Evolutionary conservation across 2,797 vertebrate species (phyloP).

Genomic region (Adrianichthys oophorus): DNA sequence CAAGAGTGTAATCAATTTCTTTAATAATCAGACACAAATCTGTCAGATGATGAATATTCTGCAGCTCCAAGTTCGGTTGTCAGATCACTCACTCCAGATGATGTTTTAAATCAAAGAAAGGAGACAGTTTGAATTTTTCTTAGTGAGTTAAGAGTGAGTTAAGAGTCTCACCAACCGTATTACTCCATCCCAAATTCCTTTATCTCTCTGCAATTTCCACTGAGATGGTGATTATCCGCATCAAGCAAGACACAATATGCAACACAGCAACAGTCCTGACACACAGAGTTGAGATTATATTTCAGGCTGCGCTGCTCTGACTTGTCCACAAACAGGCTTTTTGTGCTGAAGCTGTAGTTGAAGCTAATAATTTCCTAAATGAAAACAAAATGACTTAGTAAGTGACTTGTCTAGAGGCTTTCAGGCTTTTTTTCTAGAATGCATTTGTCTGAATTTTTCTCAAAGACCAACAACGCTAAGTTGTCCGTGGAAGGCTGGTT

Average conservation of each 20-base stretch:
- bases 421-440: not conserved
- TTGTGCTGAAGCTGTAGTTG: conserved; percentile 23
- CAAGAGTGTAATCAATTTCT: no score
- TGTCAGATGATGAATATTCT: not conserved
- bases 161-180: conserved; percentile 34
- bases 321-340: conserved; percentile 51
- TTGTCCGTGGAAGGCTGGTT: conserved; percentile 39
- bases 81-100: conserved; percentile 18
- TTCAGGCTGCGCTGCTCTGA: conserved; percentile 51
- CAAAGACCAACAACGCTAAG: no score
- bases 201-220: conserved; percentile 59
- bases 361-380: conserved; percentile 17
- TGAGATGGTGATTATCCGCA: conserved; percentile 61
- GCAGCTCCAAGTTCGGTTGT: conserved; percentile 10
- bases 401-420: conserved; percentile 23
- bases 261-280: conserved; percentile 63
- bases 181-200: conserved; percentile 59
- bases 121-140: conserved; percentile 20
- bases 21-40: not conserved
- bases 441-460: no score
- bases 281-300: conserved; percentile 71
- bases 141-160: conserved; percentile 19
- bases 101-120: conserved; percentile 27
- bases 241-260: conserved; percentile 63
- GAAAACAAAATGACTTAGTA: conserved; percentile 20